Conservation (phyloP, 2,113 vertebrate species). For the Phaethornis superciliosus region DNA sequence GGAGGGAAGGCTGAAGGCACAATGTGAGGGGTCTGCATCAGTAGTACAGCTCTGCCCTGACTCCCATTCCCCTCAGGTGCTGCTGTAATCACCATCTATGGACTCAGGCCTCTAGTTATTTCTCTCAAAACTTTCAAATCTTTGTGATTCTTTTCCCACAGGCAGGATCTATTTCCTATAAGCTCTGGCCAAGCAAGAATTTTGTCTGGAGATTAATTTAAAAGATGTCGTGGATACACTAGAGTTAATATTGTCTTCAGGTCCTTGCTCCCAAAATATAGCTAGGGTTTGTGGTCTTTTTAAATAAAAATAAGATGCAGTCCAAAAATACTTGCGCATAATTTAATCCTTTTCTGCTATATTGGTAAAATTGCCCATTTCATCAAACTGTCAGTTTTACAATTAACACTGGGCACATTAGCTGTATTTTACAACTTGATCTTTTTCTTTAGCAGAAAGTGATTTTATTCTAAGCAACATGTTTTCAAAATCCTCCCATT, state of each 20-base stretch:
- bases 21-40: fast-evolving
- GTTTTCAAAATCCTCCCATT: background rate
- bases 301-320: conserved; percentile 49
- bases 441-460: conserved; percentile 1
- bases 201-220: conserved; percentile 27
- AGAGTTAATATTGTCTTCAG: conserved; percentile 25
- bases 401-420: background rate
- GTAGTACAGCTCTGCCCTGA: fast-evolving
- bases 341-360: conserved; percentile 30
- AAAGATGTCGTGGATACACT: background rate
- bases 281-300: background rate
- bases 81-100: background rate
- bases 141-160: background rate
- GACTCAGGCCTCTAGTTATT: background rate
- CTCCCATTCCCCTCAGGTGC: background rate
- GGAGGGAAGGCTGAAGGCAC: background rate
- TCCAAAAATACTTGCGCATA: conserved; percentile 39
- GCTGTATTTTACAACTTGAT: background rate
- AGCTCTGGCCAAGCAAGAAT: background rate
- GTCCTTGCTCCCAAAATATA: background rate
- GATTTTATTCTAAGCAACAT: conserved; percentile 14
- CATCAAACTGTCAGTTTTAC: conserved; percentile 42
- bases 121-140: background rate
- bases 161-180: background rate
- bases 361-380: conserved; percentile 43